Conservation (phyloP, 2,113 vertebrate species). For the Morone chrysops region DNA sequence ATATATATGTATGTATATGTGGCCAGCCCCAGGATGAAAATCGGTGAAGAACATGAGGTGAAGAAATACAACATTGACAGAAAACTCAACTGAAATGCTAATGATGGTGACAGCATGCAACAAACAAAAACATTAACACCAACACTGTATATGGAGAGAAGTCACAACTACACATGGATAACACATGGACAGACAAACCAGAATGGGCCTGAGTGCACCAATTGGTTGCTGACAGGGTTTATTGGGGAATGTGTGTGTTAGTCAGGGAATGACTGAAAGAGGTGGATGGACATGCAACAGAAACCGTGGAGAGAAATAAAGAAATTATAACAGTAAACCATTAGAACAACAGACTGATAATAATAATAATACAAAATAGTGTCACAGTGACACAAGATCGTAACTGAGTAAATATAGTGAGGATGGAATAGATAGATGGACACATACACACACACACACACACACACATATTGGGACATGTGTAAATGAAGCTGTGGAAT, state of each 20-base stretch:
- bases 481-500: constrained; percentile 16
- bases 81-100: constrained; percentile 51
- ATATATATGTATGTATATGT: neutral
- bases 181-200: constrained; percentile 40
- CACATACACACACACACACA: constrained; percentile 34
- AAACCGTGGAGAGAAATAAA: constrained; percentile 22
- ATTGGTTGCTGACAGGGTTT: constrained; percentile 62
- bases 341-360: constrained; percentile 1
- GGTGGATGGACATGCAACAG: constrained; percentile 38
- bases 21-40: constrained; percentile 39
- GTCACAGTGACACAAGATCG: neutral
- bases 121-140: constrained; percentile 67
- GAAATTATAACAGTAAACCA: constrained; percentile 4
- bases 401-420: neutral
- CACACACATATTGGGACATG: neutral
- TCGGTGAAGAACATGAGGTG: constrained; percentile 35
- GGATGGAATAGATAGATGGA: constrained; percentile 4
- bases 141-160: constrained; percentile 71
- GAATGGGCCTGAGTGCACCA: constrained; percentile 12
- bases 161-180: constrained; percentile 47
- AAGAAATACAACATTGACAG: constrained; percentile 32
- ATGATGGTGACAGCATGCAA: constrained; percentile 85
- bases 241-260: constrained; percentile 68
- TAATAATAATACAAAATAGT: constrained; percentile 23
- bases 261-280: constrained; percentile 41